phyloP scores from a whole-genome alignment of 2,113 vertebrate genomes.

The Myocastor coypus region DNA sequence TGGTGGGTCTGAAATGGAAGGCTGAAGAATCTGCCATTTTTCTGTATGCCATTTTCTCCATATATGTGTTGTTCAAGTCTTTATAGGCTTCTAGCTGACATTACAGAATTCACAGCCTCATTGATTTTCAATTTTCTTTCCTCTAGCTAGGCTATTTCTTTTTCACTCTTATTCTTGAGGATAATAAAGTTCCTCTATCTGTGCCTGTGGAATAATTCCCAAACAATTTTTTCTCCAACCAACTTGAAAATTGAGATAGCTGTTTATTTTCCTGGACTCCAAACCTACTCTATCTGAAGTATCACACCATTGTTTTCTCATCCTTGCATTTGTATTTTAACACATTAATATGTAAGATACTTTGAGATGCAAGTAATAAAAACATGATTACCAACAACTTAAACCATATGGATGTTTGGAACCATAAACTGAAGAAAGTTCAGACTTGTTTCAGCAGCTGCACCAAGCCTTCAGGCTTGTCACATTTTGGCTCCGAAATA shows the following conservation, averaged over 20 bases:
- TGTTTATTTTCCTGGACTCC: neutral
- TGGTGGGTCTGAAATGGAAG: no score
- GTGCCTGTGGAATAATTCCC: neutral
- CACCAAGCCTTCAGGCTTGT: neutral
- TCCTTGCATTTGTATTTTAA: neutral
- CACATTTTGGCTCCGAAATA: neutral
- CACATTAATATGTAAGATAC: neutral
- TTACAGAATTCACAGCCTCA: neutral
- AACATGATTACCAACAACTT: neutral
- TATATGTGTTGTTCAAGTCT: neutral
- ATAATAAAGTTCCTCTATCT: neutral
- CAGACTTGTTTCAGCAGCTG: neutral
- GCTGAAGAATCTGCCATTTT: no score
- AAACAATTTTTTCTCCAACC: neutral
- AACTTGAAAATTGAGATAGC: neutral
- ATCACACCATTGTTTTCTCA: neutral
- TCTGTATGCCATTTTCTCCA: neutral
- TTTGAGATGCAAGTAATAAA: conserved; percentile 2
- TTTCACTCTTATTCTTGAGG: neutral
- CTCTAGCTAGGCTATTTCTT: neutral
- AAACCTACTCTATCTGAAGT: neutral
- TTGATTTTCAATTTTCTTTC: neutral
- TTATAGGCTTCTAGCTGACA: neutral
- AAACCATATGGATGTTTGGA: conserved; percentile 10
- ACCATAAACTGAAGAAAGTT: neutral